A percentile compares a stretch with the other conserved stretches of the same genome.
Evolutionary conservation across 2,888 invertebrate genomes (phyloP).

Genomic region (Nomada fucata): DNA sequence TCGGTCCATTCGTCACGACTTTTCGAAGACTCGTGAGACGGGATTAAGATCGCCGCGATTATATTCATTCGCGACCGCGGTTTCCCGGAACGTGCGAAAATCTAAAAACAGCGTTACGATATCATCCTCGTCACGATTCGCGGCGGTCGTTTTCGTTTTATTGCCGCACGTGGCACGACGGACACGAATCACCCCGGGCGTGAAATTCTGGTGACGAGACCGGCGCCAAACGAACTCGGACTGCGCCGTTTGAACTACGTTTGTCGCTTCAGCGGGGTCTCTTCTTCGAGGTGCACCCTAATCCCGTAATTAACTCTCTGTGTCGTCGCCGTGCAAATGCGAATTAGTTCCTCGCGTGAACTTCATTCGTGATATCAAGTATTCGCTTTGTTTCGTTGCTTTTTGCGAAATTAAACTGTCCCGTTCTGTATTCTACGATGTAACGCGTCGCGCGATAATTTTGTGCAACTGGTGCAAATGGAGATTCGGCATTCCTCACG

Average conservation of each 20-base stretch:
- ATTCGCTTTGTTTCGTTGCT: background rate
- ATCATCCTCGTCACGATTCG: background rate
- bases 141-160: constrained; percentile 49
- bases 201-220: constrained; percentile 10
- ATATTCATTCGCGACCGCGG: constrained; percentile 1
- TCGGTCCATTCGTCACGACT: background rate
- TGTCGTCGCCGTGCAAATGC: background rate
- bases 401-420: no score
- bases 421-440: background rate
- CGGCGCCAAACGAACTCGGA: constrained; percentile 17
- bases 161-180: constrained; percentile 45
- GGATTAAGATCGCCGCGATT: background rate
- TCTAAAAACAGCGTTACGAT: constrained; percentile 10
- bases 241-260: constrained; percentile 29
- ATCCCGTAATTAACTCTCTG: constrained; percentile 30
- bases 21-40: background rate
- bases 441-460: background rate
- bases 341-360: constrained; percentile 18
- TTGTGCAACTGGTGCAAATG: background rate
- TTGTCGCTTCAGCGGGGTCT: constrained; percentile 43
- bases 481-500: background rate
- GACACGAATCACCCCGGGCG: constrained; percentile 11
- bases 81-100: background rate
- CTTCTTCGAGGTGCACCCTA: constrained; percentile 3
- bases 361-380: background rate